Evolutionary conservation across 2,888 invertebrate genomes (phyloP), one percentile per base, ranked within the genome.

Genomic region (Tigriopus californicus): DNA sequence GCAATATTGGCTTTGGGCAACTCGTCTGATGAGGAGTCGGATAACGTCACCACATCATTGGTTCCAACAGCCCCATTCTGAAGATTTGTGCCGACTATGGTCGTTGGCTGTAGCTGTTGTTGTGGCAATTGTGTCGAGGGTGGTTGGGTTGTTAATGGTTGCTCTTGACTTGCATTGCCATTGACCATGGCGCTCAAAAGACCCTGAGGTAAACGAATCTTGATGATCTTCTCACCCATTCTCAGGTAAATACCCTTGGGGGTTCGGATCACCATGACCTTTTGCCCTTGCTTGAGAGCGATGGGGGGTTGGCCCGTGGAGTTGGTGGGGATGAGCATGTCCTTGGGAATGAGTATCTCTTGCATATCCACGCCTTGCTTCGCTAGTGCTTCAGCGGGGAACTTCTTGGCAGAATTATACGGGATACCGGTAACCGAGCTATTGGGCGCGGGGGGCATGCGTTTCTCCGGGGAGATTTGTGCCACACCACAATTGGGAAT

Each of bases 351-450:
- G 8, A 88, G 88, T 82, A 92, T 89, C 74, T 91, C 91, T 73
- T 90, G 89, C 22, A 90, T 89, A 20, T 87, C 87, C 82, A 92
- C 91, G 62, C 92, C 92, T 73, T 92, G 91, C 47, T 87, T 62
- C 22, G 63, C 61, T 22, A 64, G 55, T 11, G 61, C 62, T 24
- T 65, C 65, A 1, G 61, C 61, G n/a, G 64, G 63, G 57, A 63
- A 63, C 12, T 49, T 49, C 18, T 18, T 18, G 4, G 5, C 18
- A 18, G 15, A 5, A 18, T 44, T 44, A 18, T 11, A 5, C 51
- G 40, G 53, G 33, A 33, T 8, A 33, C 3, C 33, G 33, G 33
- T 33, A 5, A 3, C 33, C 33, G 33, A 8, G 4, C 4, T 3
- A 33, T 3, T 33, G 4, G 33, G 8, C 8, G 33, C 33, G 4